These are phyloP conservation scores for Synergus laeviventris DNA, from an alignment of 2,888 invertebrate genomes.

Conservation along the genomic window DNA sequence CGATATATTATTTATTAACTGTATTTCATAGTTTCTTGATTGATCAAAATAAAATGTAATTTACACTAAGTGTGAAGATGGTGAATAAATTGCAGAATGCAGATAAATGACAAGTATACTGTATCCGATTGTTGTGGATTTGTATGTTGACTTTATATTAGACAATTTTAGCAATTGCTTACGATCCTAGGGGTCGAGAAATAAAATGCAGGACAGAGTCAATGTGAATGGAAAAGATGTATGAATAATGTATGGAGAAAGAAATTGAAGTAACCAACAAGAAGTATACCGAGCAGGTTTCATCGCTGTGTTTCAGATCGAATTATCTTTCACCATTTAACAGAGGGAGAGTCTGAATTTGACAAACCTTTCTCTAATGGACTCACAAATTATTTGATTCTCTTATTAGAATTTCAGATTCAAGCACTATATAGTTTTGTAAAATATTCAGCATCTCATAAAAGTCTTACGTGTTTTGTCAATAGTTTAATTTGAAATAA, in stretches of 20 bases:
- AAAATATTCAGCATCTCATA: not conserved
- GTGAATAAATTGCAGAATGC: not conserved
- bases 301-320: constrained; percentile 25
- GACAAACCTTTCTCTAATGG: constrained; percentile 39
- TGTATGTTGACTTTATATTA: constrained; percentile 24
- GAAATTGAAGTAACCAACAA: constrained; percentile 33
- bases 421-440: not conserved
- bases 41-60: no score
- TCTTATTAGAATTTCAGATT: constrained; percentile 23
- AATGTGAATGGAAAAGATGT: constrained; percentile 29
- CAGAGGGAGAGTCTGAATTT: constrained; percentile 6
- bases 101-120: not conserved
- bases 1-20: no score
- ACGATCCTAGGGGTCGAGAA: constrained; percentile 11
- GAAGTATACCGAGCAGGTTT: constrained; percentile 9
- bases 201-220: constrained; percentile 11
- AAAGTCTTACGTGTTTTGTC: not conserved
- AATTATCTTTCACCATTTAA: constrained; percentile 31
- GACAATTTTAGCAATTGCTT: constrained; percentile 23
- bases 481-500: not conserved
- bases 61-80: no score
- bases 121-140: constrained; percentile 42
- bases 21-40: no score
- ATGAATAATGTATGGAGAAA: constrained; percentile 35
- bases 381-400: constrained; percentile 22